Evolutionary conservation across 2,113 vertebrate species (phyloP), one percentile per base, ranked within the genome.

Genomic region (Cyprinodon variegatus): DNA sequence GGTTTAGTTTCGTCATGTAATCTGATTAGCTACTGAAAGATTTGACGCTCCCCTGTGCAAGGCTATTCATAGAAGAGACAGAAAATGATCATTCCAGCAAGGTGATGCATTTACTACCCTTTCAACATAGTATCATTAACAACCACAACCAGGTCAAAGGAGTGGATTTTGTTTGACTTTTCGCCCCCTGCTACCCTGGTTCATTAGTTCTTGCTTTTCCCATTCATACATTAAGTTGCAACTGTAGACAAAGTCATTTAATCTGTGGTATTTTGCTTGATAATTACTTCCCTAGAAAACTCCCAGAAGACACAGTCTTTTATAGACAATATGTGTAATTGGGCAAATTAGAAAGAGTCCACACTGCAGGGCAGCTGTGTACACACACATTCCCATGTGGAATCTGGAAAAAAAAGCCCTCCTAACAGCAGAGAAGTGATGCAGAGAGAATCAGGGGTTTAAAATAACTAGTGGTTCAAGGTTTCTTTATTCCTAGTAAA

Each of bases 291-390:
- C 90, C 86, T 88, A 90, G 90, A 90, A 93, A 93, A 91, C 69
- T 83, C 91, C 89, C 87, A 90, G 82, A 87, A 91, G 93, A 93
- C 83, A 76, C 85, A 83, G 82, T 59, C 67, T 86, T 89, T 94
- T 91, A 93, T 90, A 90, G 92, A 93, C 91, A 94, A 93, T 90
- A 92, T 93, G 89, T 93, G 92, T 91, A 94, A 94, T 94, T 90
- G 88, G 89, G 92, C 88, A 88, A 92, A 93, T 94, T 94, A 92
- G 90, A 90, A 89, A 53, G 86, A 83, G 78, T 80, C 88, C 83
- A 62, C 89, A 90, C 89, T 90, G 86, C 79, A 73, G 64, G 74
- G 86, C 94, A 95, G 94, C 94, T 95, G 94, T 94, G 93, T 94
- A 94, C 92, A 95, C 92, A 95, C 89, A 86, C 72, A 11, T 57